phyloP scores from a whole-genome alignment of 2,797 vertebrate genomes.

The Phylloscopus collybita region DNA sequence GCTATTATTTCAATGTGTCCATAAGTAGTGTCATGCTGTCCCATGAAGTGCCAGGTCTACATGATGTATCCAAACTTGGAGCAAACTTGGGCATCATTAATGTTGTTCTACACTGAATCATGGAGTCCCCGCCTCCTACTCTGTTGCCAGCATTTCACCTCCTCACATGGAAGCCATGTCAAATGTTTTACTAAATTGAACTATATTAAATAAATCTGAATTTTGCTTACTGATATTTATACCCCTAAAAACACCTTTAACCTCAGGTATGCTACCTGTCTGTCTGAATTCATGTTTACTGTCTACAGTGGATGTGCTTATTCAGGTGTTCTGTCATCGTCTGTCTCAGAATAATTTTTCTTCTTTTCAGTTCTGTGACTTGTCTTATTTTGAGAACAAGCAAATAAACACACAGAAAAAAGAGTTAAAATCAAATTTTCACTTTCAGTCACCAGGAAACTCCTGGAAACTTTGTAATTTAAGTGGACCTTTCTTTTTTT shows the following conservation, averaged over 20 bases:
- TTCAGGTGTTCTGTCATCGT: not conserved
- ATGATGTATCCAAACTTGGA: accelerated
- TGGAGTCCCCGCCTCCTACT: too few species aligned
- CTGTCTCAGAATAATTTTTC: not conserved
- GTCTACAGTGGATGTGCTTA: not conserved
- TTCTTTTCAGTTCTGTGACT: not conserved
- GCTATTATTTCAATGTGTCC: not conserved
- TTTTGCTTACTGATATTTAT: not conserved
- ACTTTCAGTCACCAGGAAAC: not conserved
- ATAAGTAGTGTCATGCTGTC: not conserved
- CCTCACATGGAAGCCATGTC: not conserved
- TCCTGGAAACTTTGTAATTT: not conserved
- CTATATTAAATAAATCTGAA: not conserved
- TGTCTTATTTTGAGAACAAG: not conserved
- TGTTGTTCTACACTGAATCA: not conserved
- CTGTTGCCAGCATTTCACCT: not conserved
- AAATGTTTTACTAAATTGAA: not conserved
- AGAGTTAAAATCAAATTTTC: not conserved
- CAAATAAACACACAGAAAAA: not conserved
- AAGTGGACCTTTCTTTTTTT: not conserved
- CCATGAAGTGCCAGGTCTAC: not conserved
- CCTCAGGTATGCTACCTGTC: not conserved
- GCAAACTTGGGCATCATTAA: not conserved
- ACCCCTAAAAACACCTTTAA: not conserved
- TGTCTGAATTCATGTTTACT: not conserved